Conservation (phyloP, 2,797 vertebrate species). For the Trachops cirrhosus region DNA sequence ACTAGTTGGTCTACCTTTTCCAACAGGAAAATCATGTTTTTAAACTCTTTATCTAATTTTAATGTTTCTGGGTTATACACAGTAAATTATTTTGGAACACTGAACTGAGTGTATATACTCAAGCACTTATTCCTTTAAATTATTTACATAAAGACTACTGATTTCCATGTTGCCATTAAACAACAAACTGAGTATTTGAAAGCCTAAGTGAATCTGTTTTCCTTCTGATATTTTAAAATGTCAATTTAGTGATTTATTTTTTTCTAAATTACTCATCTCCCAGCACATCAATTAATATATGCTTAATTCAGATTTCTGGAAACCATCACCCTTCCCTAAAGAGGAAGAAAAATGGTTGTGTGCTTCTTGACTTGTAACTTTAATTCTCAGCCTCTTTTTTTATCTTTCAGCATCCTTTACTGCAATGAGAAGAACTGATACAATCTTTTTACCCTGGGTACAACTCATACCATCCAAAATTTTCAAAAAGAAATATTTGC, state of each 20-base stretch:
- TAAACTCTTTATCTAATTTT: constrained; percentile 61
- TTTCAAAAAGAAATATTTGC: background rate
- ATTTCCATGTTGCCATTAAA: background rate
- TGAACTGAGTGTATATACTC: background rate
- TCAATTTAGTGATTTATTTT: background rate
- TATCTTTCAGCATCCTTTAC: background rate
- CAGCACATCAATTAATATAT: constrained; percentile 13
- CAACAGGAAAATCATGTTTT: constrained; percentile 60
- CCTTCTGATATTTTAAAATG: constrained; percentile 31
- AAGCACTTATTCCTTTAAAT: constrained; percentile 32
- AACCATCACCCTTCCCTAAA: background rate
- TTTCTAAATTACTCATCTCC: constrained; percentile 5
- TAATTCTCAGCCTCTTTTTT: background rate
- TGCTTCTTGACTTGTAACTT: background rate
- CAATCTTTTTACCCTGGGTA: background rate
- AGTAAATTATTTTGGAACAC: constrained; percentile 34
- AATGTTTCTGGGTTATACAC: constrained; percentile 36
- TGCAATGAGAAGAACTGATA: background rate
- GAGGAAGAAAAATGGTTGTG: background rate
- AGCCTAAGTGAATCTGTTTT: constrained; percentile 4
- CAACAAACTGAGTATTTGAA: constrained; percentile 24
- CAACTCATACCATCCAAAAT: background rate
- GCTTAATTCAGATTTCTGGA: constrained; percentile 35
- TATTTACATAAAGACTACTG: constrained; percentile 12
- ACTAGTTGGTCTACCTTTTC: constrained; percentile 52